Percentiles rank a stretch among this genome's conserved stretches.
Conservation (phyloP, 2,888 invertebrate genomes). For the Spialia ferax region DNA sequence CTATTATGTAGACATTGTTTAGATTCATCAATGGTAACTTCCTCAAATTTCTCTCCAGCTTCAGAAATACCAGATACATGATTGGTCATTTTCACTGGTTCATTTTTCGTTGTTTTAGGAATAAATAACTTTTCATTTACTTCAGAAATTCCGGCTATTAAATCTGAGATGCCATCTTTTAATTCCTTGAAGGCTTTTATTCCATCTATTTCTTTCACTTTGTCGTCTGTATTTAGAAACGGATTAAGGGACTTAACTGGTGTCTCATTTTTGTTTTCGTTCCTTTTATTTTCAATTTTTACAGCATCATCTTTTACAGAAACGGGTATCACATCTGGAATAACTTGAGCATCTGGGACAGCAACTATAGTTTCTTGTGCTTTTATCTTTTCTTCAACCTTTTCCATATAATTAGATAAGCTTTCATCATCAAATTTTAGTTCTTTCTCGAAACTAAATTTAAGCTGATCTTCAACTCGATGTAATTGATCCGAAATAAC, state of each 20-base stretch:
- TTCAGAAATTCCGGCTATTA: slow-evolving; percentile 82
- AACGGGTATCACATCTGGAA: slow-evolving; percentile 62
- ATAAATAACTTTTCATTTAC: slow-evolving; percentile 80
- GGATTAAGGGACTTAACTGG: slow-evolving; percentile 71
- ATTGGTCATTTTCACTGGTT: slow-evolving; percentile 48
- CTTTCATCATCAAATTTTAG: slow-evolving; percentile 73
- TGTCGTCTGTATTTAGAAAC: slow-evolving; percentile 70
- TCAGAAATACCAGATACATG: slow-evolving; percentile 62
- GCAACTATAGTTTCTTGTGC: slow-evolving; percentile 62
- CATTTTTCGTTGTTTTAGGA: slow-evolving; percentile 58
- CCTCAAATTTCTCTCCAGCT: slow-evolving; percentile 66
- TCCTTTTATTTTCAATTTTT: slow-evolving; percentile 53
- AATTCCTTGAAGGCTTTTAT: slow-evolving; percentile 82
- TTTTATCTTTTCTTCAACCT: slow-evolving; percentile 51
- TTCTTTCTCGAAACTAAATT: slow-evolving; percentile 79
- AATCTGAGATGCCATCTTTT: slow-evolving; percentile 82
- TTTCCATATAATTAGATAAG: slow-evolving; percentile 57
- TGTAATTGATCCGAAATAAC: slow-evolving; percentile 80
- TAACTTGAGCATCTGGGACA: slow-evolving; percentile 60
- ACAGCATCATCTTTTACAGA: slow-evolving; percentile 64
- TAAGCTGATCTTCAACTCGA: slow-evolving; percentile 81
- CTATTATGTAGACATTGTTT: slow-evolving; percentile 63
- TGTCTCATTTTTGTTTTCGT: slow-evolving; percentile 48
- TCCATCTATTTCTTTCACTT: slow-evolving; percentile 76
- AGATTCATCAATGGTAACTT: slow-evolving; percentile 60